Evolutionary conservation across 2,888 invertebrate genomes (phyloP).

Genomic region (Leucophora obtusa): DNA sequence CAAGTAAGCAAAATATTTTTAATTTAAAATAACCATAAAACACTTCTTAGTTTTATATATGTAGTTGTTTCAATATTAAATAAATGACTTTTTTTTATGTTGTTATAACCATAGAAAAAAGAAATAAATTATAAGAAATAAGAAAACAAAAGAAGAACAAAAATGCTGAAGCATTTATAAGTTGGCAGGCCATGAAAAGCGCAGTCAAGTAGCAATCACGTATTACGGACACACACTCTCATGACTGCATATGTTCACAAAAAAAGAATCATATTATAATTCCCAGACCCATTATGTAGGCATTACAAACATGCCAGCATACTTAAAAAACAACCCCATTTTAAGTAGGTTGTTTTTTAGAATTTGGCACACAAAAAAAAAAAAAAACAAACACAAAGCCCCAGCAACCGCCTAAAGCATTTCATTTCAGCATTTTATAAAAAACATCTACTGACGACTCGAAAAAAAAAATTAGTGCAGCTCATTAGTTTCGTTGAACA

Average conservation of each 20-base stretch:
- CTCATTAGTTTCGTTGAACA: slow-evolving; percentile 67
- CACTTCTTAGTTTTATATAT: slow-evolving; percentile 36
- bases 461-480: slow-evolving; percentile 66
- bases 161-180: slow-evolving; percentile 49
- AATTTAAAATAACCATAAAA: slow-evolving; percentile 38
- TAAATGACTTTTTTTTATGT: slow-evolving; percentile 33
- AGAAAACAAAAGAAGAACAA: slow-evolving; percentile 26
- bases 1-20: slow-evolving; percentile 27
- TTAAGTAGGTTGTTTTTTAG: slow-evolving; percentile 9
- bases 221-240: slow-evolving; percentile 40
- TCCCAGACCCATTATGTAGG: slow-evolving; percentile 62
- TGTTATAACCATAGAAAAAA: slow-evolving; percentile 26
- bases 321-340: slow-evolving; percentile 55
- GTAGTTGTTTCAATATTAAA: slow-evolving; percentile 40
- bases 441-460: slow-evolving; percentile 14
- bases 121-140: slow-evolving; percentile 23
- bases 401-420: slow-evolving; percentile 11
- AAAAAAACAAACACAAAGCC: slow-evolving; percentile 34
- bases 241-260: slow-evolving; percentile 40
- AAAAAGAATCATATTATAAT: slow-evolving; percentile 50
- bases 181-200: slow-evolving; percentile 62
- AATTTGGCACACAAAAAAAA: slow-evolving; percentile 15
- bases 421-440: slow-evolving; percentile 4
- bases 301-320: slow-evolving; percentile 59
- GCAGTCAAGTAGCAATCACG: slow-evolving; percentile 63